Evolutionary conservation across 1,140 invertebrate genomes (phyloP), one percentile per base, ranked within the genome.

Genomic region (Apis cerana): DNA sequence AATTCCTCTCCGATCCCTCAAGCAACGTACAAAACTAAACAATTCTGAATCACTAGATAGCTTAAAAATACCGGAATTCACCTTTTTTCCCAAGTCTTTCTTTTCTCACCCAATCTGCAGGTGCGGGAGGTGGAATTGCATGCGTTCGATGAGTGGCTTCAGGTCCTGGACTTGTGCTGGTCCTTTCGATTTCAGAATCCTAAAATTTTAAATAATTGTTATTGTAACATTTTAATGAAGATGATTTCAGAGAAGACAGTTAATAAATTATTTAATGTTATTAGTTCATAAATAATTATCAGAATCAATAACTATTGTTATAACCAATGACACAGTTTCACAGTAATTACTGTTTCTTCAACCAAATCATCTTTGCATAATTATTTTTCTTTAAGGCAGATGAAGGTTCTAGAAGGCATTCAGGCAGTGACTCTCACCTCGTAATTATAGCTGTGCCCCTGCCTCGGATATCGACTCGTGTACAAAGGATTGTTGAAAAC

Each of bases 11-110:
- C 11, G 56, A 75, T 59, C n/a, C 27, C 54, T 71, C 52, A 77
- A 56, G 74, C 80, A 68, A 77, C 5, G 54, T 54, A 59, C 62
- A 78, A 78, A 56, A 70, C 50, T 64, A 70, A 11, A 21, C 67
- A 64, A 79, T 27, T 78, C 61, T 59, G 62, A 59, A 12, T 58
- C 62, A 19, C 68, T 64, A 69, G 50, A 80, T 69, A 68, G 69
- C 84, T 95, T 96, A 99, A 95, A 99, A 98, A 94, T 99, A 99
- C 94, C 98, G 96, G 93, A 99, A 98, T 96, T 98, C 98, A 94
- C 98, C 98, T 96, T 98, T 98, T 95, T 98, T 98, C 93, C 98
- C 98, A 89, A 97, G 96, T 87, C 98, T 96, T 92, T 98, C 97
- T 92, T 97, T 97, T 87, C 97, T 96, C 83, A 97, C 96, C 97